Base-by-base conservation (phyloP, 1,140 invertebrate species). In the Pantala flavescens region DNA sequence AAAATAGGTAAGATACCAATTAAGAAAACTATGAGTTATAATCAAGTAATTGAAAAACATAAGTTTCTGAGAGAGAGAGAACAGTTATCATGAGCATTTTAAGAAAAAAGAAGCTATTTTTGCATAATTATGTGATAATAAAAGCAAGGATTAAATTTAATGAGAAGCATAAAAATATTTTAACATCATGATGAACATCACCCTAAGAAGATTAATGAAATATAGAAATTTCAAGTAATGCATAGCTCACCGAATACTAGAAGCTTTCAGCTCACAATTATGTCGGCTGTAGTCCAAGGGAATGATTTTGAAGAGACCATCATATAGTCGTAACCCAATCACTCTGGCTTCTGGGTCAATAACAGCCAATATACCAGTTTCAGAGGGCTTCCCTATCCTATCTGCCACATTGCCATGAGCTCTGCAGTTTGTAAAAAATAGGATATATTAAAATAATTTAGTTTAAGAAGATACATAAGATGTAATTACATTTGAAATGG, bases 381-480 rank as follows among this genome's bases (percentile, higher is more conserved):
- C 96, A 1, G 95, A 93, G 9, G 91, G 89, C 82, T 94, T 94
- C 0, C 93, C 93, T 76, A 94, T 93, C 80, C 88, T 87, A 83
- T 98, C 97, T 7, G 93, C 87, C 12, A 99, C 95, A 89, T 97
- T 97, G 10, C 98, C 98, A 84, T 98, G 95, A 14, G 97, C 96
- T 84, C 93, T 91, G 2, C 10, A 24, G 3, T 3, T 72, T 5
- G 28, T 36, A 36, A 36, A 36, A 5, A 36, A 2, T 9, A 36
- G 28, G 9, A 5, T 2, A 36, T 36, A 36, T 5, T 36, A 36
- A 36, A n/a, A n/a, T n/a, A n/a, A n/a, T n/a, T n/a, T n/a, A n/a
- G n/a, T n/a, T n/a, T n/a, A n/a, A n/a, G n/a, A n/a, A n/a, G n/a
- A n/a, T n/a, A n/a, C n/a, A n/a, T n/a, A n/a, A 36, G 28, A 36